Conservation (phyloP, 2,113 vertebrate genomes). For the Aphelocoma coerulescens region DNA sequence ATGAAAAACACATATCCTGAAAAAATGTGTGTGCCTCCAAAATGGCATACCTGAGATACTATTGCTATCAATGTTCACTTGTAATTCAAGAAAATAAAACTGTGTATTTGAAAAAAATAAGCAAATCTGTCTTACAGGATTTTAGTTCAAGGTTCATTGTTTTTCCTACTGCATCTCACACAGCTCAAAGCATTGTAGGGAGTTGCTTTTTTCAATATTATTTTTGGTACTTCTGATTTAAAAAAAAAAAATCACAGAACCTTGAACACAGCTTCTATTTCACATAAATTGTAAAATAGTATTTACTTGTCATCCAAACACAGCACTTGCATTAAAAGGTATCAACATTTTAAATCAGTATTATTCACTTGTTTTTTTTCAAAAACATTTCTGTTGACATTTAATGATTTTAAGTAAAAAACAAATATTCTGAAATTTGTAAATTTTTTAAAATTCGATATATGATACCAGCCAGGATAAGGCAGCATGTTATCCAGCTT, state of each 20-base stretch:
- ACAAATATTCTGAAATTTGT: background rate
- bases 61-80: background rate
- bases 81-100: constrained; percentile 30
- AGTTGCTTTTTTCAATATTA: background rate
- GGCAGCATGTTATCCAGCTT: background rate
- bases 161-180: background rate
- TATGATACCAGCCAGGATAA: background rate
- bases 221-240: background rate
- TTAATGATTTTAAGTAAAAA: background rate
- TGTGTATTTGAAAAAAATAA: constrained; percentile 29
- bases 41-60: constrained; percentile 6
- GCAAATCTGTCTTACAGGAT: background rate
- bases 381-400: background rate
- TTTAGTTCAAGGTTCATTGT: background rate
- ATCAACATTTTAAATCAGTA: background rate
- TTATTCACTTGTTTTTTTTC: background rate
- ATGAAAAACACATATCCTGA: background rate
- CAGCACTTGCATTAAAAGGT: background rate
- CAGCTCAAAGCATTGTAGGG: background rate
- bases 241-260: background rate
- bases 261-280: background rate
- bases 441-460: background rate
- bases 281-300: background rate
- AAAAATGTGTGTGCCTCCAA: background rate
- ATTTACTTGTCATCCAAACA: background rate